Conservation (phyloP, 2,113 vertebrate species). For the Cyprinodon brontotheroides region DNA sequence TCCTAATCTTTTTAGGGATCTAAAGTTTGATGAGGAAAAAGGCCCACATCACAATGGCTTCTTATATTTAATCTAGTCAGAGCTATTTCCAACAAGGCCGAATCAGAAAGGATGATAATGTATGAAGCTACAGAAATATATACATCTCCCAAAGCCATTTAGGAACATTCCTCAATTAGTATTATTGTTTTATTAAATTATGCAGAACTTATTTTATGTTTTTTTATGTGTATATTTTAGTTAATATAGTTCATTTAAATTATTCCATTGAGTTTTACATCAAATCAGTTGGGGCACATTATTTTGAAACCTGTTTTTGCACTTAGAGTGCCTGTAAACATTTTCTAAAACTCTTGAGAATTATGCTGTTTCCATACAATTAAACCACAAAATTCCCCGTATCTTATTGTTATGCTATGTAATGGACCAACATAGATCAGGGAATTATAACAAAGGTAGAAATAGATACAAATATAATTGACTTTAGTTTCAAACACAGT, state of each 20-base stretch:
- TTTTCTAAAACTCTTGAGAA: not conserved
- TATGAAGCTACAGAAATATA: not conserved
- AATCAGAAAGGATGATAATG: constrained; percentile 24
- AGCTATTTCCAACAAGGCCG: constrained; percentile 23
- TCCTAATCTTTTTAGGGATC: constrained; percentile 54
- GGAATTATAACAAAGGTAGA: not conserved
- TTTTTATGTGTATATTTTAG: not conserved
- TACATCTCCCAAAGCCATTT: too few relatives aligned
- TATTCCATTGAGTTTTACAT: not conserved
- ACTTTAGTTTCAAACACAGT: too few relatives aligned
- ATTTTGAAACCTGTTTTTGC: not conserved
- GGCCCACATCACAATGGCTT: constrained; percentile 40
- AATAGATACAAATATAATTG: not conserved
- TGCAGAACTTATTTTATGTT: too few relatives aligned
- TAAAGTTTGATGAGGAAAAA: constrained; percentile 66
- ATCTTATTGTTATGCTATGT: not conserved
- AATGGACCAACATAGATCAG: not conserved
- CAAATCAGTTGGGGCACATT: not conserved
- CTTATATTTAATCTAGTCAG: constrained; percentile 41
- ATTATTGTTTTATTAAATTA: not conserved
- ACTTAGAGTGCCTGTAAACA: not conserved
- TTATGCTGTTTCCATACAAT: not conserved
- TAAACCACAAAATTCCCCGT: not conserved
- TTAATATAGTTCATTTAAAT: not conserved
- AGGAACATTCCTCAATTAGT: not conserved